phyloP scores from a whole-genome alignment of 2,797 vertebrate genomes.

The Hemibagrus guttatus region DNA sequence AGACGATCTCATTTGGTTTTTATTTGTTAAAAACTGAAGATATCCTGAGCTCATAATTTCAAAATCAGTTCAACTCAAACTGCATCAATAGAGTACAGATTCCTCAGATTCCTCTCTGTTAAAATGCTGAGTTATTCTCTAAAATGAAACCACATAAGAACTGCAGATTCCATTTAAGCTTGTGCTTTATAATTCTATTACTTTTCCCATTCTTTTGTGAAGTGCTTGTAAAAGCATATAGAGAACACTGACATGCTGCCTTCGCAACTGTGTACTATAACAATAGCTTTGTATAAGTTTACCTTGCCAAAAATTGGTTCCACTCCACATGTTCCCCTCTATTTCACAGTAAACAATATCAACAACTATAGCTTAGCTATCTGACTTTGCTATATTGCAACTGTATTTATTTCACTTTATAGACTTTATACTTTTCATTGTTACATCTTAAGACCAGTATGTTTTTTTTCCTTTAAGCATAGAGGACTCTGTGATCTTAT shows the following conservation, averaged over 20 bases:
- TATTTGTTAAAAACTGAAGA: background rate
- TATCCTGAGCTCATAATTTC: background rate
- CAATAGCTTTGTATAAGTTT: background rate
- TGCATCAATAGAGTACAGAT: no score
- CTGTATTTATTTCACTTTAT: background rate
- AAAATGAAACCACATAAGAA: background rate
- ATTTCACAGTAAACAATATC: conserved; percentile 3
- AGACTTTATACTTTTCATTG: background rate
- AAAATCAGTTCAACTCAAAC: background rate
- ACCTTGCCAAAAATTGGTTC: background rate
- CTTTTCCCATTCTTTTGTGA: background rate
- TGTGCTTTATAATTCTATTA: background rate
- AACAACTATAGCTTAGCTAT: background rate
- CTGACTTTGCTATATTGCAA: background rate
- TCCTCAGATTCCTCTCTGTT: background rate
- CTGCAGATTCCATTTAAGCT: background rate
- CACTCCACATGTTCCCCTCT: background rate
- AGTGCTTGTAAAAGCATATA: background rate
- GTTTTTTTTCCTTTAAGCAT: background rate
- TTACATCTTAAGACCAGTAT: background rate
- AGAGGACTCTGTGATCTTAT: background rate
- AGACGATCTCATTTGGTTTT: background rate
- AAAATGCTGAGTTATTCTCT: background rate
- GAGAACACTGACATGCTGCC: background rate
- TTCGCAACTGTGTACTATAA: background rate